A percentile compares a stretch with the other conserved stretches of the same genome.
These are phyloP conservation scores for Eristalis pertinax DNA, from an alignment of 2,888 invertebrate genomes.

Conservation along the genomic window DNA sequence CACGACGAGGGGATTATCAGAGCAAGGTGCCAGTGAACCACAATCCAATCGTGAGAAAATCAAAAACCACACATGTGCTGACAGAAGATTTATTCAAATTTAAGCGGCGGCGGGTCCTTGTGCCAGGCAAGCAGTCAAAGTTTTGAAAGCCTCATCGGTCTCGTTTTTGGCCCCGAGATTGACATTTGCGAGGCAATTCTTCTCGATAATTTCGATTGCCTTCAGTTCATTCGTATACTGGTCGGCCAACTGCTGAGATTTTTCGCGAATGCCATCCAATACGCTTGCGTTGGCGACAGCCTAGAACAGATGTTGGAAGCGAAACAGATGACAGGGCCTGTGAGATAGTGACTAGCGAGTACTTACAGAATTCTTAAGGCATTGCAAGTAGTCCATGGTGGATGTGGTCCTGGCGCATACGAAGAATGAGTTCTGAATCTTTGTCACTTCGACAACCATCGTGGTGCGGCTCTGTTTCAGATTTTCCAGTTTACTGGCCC, in stretches of 20 bases:
- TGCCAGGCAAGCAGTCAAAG: background rate
- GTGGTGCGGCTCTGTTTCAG: background rate
- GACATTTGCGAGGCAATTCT: background rate
- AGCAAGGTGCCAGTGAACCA: no score
- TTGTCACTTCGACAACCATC: conserved; percentile 5
- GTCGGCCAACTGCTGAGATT: background rate
- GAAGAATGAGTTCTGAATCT: conserved; percentile 52
- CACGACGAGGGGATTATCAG: no score
- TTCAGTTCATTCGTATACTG: background rate
- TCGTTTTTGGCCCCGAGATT: conserved; percentile 1
- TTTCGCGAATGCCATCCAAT: background rate
- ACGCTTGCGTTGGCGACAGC: background rate
- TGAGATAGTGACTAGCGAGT: background rate
- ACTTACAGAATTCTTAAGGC: conserved; percentile 68
- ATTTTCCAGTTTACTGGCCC: background rate
- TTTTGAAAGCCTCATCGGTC: conserved; percentile 1
- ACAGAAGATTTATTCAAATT: background rate
- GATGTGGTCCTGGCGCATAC: conserved; percentile 44
- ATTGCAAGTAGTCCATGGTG: conserved; percentile 67
- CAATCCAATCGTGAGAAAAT: background rate
- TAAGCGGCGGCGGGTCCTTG: background rate
- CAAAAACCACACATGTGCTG: background rate
- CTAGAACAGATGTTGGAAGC: background rate
- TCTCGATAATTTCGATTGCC: background rate
- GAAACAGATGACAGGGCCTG: background rate